Evolutionary conservation across 2,888 invertebrate genomes (phyloP), one percentile per base, ranked within the genome.

Genomic region (Agrenia bidenticulata): DNA sequence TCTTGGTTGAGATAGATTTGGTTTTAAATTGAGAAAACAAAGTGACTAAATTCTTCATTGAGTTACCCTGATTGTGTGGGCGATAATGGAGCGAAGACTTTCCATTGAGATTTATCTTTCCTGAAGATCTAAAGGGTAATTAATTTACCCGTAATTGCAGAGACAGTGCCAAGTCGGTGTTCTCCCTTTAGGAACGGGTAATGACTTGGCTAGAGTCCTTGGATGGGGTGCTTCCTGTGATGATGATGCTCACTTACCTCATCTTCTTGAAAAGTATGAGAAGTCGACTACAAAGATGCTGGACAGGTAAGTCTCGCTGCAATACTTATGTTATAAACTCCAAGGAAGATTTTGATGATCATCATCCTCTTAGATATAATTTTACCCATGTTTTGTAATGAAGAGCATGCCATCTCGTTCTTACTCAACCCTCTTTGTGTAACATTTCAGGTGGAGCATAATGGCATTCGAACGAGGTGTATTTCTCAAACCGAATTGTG

Each of bases 171-270:
- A 95, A 81, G 90, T 97, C 24, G 96, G 95, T 23, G 94, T 97
- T 1, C 84, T 97, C 67, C 97, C 97, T 0, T 82, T 97, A 76
- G 97, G 97, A 45, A 97, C 97, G 0, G 97, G 97, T 56, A 97
- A 97, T 81, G 97, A 97, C 81, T 84, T 97, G 77, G 95, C 97
- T 0, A 85, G 97, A 9, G 96, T 97, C 4, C 82, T 94, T 19
- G 97, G 97, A 42, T 97, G 97, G 97, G 97, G 97, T 13, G 89
- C 94, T 9, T 91, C 93, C 13, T 96, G 95, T 79, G 96, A 96
- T 78, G 95, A 96, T 78, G 95, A 95, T 76, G 89, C 95, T 9
- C 93, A 95, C 79, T 84, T 97, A 55, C 93, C 94, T 11, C 90
- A 90, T 77, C 86, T 96, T 55, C 82, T 98, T 45, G 95, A 97